A percentile compares a stretch with the other conserved stretches of the same genome.
phyloP scores from a whole-genome alignment of 2,888 invertebrate species.

The Ethmia dodecea region DNA sequence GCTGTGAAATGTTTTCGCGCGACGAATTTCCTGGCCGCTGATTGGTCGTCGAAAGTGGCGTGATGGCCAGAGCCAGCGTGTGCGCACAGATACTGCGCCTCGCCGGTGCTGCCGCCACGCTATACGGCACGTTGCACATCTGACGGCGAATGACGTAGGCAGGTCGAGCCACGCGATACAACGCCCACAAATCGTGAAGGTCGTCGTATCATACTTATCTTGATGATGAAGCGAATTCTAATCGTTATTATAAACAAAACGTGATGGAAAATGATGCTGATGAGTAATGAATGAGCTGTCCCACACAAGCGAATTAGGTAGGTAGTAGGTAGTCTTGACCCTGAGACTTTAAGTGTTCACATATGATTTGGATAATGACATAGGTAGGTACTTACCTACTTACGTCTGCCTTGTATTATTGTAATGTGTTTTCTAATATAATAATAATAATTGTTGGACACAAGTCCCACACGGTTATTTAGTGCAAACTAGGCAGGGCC shows the following conservation, averaged over 20 bases:
- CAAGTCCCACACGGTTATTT: no score
- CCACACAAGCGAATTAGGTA: no score
- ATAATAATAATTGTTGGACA: no score
- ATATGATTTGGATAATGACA: no score
- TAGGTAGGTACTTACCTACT: no score
- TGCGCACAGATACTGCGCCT: slow-evolving; percentile 21
- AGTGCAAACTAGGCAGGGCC: no score
- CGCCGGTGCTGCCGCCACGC: slow-evolving; percentile 52
- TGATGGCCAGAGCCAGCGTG: slow-evolving; percentile 35
- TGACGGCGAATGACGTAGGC: slow-evolving; percentile 18
- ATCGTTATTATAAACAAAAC: slow-evolving; percentile 5
- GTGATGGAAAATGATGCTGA: slow-evolving; percentile 1
- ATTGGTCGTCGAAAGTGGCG: slow-evolving; percentile 63
- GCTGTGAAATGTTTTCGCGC: slow-evolving; percentile 39
- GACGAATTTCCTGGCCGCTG: slow-evolving; percentile 36
- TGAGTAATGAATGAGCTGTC: slow-evolving; percentile 4
- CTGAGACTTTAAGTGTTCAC: no score
- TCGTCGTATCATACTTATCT: slow-evolving; percentile 23
- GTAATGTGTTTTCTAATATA: no score
- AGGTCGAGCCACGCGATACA: slow-evolving; percentile 33
- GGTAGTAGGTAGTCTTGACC: no score
- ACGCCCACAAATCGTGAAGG: slow-evolving; percentile 21
- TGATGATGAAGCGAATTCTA: slow-evolving; percentile 8
- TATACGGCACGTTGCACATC: slow-evolving; percentile 27
- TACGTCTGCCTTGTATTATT: no score